A percentile compares a stretch with the other conserved stretches of the same genome.
phyloP scores from a whole-genome alignment of 1,140 invertebrate species.

The Micrasema longulum region DNA sequence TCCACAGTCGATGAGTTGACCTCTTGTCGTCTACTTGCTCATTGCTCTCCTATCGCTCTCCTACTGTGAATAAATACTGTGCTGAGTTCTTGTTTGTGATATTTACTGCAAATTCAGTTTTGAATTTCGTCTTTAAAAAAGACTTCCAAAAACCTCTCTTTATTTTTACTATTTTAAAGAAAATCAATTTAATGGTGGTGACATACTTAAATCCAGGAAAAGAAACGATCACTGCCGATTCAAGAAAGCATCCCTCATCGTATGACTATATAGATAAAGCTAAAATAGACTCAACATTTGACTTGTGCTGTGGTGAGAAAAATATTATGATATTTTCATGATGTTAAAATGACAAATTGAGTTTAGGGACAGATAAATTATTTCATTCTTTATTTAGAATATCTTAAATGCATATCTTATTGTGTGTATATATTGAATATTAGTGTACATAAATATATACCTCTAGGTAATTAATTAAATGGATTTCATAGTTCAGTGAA shows the following conservation, averaged over 20 bases:
- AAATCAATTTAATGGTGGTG: constrained; percentile 31
- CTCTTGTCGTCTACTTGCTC: constrained; percentile 15
- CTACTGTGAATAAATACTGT: constrained; percentile 19
- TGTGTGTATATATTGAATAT: no score
- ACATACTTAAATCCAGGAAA: not conserved
- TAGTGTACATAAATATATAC: no score
- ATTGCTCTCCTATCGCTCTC: not conserved
- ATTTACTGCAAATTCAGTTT: not conserved
- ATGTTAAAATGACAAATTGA: no score
- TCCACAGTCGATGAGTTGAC: constrained; percentile 27
- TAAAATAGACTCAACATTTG: constrained; percentile 26
- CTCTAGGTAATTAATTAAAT: no score
- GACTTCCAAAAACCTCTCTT: constrained; percentile 9
- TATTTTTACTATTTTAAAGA: constrained; percentile 4
- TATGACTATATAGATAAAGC: constrained; percentile 5
- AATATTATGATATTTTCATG: no score
- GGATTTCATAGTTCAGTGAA: no score
- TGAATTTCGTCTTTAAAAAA: not conserved
- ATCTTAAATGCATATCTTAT: no score
- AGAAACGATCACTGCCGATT: constrained; percentile 10
- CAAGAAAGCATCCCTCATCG: constrained; percentile 2
- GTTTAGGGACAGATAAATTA: no score
- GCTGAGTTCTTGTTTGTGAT: not conserved
- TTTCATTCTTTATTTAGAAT: no score
- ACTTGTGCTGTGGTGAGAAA: constrained; percentile 25